Evolutionary conservation across 2,797 vertebrate genomes (phyloP), one percentile per base, ranked within the genome.

Genomic region (Lagocephalus sceleratus): DNA sequence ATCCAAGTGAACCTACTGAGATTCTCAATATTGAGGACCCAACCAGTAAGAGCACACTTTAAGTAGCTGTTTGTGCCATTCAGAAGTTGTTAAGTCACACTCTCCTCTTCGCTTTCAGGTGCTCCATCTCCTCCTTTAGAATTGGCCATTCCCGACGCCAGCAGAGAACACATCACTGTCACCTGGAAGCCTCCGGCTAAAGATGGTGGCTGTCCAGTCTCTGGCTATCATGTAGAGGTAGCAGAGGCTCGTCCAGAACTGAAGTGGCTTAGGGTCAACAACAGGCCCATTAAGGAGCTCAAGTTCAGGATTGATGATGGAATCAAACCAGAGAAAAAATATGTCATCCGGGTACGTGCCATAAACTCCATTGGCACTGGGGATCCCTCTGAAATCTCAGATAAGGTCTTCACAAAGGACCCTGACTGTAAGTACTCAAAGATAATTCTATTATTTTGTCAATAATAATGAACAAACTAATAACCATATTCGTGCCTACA

Each of bases 261-360:
- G 16, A 99, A 99, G 78, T 99, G 97, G 97, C 93, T 98, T 82
- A 78, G 95, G 60, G 91, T 99, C 43, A 99, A 97, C 86, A 93
- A 84, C 82, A 93, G 97, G 35, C 97, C 97, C 23, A 72, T 99
- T 74, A 98, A 97, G 87, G 97, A 99, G 50, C 87, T 94, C 25
- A 90, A 92, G 56, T 98, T 93, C 84, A 95, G 90, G 82, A 95
- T 95, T 15, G 95, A 97, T 0, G 97, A 99, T 42, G 94, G 95
- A 53, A 89, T 99, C 73, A 93, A 97, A 85, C 93, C 96, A 32
- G 96, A 98, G 78, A 99, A 98, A 81, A 94, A 98, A 21, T 99
- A 99, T 0, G 87, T 99, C n/a, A 88, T 99, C 19, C 91, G 97
- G 82, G 93, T 99, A 54, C 93, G 96, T 67, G 97, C 97, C 54